These are phyloP conservation scores for Hydra vulgaris DNA, from an alignment of 30 jellyfish, hydroid and myxozoan genomes.

Conservation along the genomic window DNA sequence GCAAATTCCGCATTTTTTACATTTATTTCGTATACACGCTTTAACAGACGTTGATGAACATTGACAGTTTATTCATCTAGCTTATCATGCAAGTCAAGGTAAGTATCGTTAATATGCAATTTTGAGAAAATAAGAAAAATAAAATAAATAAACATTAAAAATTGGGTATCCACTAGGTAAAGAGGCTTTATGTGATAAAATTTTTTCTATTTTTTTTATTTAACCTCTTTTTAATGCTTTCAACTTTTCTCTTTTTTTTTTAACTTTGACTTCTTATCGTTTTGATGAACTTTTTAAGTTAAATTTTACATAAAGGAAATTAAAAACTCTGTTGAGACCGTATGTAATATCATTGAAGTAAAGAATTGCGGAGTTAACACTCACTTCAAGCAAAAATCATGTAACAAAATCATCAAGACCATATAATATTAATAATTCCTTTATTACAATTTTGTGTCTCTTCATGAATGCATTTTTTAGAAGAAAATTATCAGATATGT, in stretches of 20 bases:
- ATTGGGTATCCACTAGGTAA: not conserved
- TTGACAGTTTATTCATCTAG: no score
- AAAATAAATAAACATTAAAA: no score
- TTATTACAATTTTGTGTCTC: conserved; percentile 18
- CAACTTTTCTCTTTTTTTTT: conserved; percentile 15
- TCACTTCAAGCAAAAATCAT: conserved; percentile 2
- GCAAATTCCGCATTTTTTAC: not conserved
- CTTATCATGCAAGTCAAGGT: no score
- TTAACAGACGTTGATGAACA: not conserved
- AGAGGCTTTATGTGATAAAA: not conserved
- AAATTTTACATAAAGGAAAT: not conserved
- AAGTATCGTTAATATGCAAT: no score
- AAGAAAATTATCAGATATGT: conserved; percentile 4
- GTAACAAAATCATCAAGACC: conserved; percentile 4
- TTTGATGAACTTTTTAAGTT: not conserved
- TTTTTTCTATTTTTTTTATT: not conserved
- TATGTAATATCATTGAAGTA: conserved; percentile 4
- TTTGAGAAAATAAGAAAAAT: no score
- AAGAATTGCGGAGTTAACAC: not conserved
- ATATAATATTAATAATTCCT: conserved; percentile 1
- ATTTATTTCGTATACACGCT: not conserved
- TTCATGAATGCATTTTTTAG: conserved; percentile 12
- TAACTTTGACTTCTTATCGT: not conserved
- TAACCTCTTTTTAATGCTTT: conserved; percentile 13
- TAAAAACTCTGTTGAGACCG: conserved; percentile 5